Conservation (phyloP, 2,113 vertebrate species). For the Puma concolor region DNA sequence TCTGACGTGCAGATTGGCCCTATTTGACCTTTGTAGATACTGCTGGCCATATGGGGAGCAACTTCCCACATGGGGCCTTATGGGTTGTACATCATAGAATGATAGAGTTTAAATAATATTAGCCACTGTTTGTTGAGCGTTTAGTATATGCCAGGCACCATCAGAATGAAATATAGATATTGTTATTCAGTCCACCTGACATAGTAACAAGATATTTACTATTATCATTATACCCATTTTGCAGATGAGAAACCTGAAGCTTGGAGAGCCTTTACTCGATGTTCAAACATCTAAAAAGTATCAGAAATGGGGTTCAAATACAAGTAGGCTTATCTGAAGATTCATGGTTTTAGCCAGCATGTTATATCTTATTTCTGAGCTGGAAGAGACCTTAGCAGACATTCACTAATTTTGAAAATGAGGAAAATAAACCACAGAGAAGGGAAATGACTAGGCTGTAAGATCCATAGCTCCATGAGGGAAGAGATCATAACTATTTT, state of each 20-base stretch:
- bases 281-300: not conserved
- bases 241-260: not conserved
- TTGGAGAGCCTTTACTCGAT: not conserved
- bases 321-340: conserved; percentile 22
- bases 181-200: not conserved
- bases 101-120: not conserved
- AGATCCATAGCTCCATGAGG: not conserved
- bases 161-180: not conserved
- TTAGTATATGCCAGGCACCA: not conserved
- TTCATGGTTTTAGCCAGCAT: not conserved
- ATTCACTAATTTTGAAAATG: conserved; percentile 35
- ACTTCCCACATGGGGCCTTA: not conserved
- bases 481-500: conserved; percentile 22
- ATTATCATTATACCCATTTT: not conserved
- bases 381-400: not conserved
- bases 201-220: not conserved
- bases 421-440: not conserved
- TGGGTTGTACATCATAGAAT: not conserved
- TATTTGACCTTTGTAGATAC: not conserved
- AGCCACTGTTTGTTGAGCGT: not conserved
- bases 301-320: not conserved
- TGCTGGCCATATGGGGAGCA: not conserved
- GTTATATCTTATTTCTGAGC: not conserved
- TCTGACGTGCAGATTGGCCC: not conserved
- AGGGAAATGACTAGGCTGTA: not conserved